A percentile compares a stretch with the other conserved stretches of the same genome.
Conservation (phyloP, 1,140 invertebrate species). For the Teleogryllus occipitalis region DNA sequence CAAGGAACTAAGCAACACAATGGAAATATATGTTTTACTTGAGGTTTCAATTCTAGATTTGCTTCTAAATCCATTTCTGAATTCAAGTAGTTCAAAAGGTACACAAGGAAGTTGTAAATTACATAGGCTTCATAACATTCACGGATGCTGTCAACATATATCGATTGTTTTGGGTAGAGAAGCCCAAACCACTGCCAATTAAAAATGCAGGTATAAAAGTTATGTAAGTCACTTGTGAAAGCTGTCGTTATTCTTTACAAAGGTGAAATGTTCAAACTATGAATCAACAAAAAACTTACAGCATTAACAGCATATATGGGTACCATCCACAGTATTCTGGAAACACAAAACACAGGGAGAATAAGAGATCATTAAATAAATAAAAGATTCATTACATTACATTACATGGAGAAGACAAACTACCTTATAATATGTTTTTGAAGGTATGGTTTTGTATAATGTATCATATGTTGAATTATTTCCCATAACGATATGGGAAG, state of each 20-base stretch:
- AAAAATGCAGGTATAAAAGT: constrained; percentile 1
- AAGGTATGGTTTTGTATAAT: constrained; percentile 85
- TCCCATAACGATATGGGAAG: constrained; percentile 90
- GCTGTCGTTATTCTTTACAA: not conserved
- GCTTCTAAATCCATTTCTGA: constrained; percentile 73
- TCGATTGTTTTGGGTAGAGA: constrained; percentile 71
- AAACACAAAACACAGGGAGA: constrained; percentile 33
- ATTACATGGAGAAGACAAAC: not conserved
- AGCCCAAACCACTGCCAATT: constrained; percentile 70
- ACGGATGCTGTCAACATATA: constrained; percentile 84
- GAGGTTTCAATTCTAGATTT: constrained; percentile 71
- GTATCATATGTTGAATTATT: constrained; percentile 86
- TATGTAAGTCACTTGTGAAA: not conserved
- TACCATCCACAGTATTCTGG: constrained; percentile 94
- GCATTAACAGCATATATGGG: constrained; percentile 94
- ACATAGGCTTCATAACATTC: constrained; percentile 97
- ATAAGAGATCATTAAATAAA: not conserved
- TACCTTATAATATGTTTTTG: constrained; percentile 92
- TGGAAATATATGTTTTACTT: constrained; percentile 77
- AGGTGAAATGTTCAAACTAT: not conserved
- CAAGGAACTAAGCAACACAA: constrained; percentile 75
- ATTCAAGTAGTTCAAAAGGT: constrained; percentile 82
- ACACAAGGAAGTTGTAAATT: constrained; percentile 97
- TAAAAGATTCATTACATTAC: not conserved
- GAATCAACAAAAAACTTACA: constrained; percentile 48